Evolutionary conservation across 2,888 invertebrate genomes (phyloP).

Genomic region (Rhingia campestris): DNA sequence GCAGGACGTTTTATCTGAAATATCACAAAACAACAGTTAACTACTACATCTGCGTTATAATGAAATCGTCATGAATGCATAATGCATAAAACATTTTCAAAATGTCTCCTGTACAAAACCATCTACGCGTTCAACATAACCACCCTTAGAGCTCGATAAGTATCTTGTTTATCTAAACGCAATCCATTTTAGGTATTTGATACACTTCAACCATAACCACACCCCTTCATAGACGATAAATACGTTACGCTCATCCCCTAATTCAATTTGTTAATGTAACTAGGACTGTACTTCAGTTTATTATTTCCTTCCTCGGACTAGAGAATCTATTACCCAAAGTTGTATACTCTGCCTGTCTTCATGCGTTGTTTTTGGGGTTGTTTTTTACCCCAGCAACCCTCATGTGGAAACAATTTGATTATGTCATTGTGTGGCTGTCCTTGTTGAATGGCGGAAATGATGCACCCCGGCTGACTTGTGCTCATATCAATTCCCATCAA

Average conservation of each 20-base stretch:
- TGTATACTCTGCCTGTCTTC: background rate
- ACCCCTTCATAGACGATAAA: constrained; percentile 35
- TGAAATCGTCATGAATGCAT: constrained; percentile 50
- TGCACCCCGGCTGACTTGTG: constrained; percentile 13
- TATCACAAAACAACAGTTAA: background rate
- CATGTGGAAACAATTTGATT: constrained; percentile 47
- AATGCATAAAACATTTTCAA: constrained; percentile 25
- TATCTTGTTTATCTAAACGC: constrained; percentile 71
- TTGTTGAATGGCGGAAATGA: constrained; percentile 27
- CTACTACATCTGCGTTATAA: background rate
- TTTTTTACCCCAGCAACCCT: constrained; percentile 26
- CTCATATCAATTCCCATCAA: constrained; percentile 64
- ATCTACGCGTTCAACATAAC: background rate
- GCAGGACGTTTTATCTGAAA: background rate
- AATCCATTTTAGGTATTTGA: constrained; percentile 62
- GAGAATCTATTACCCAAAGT: background rate
- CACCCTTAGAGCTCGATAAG: constrained; percentile 63
- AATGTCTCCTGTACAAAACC: background rate
- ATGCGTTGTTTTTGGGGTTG: constrained; percentile 12
- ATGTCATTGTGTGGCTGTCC: constrained; percentile 62
- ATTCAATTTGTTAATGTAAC: constrained; percentile 61
- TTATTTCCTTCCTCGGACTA: constrained; percentile 1
- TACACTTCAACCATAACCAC: constrained; percentile 67
- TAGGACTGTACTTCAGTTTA: constrained; percentile 4
- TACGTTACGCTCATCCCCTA: constrained; percentile 20